Evolutionary conservation across 2,113 vertebrate genomes (phyloP), one percentile per base, ranked within the genome.

Genomic region (Probosciger aterrimus): DNA sequence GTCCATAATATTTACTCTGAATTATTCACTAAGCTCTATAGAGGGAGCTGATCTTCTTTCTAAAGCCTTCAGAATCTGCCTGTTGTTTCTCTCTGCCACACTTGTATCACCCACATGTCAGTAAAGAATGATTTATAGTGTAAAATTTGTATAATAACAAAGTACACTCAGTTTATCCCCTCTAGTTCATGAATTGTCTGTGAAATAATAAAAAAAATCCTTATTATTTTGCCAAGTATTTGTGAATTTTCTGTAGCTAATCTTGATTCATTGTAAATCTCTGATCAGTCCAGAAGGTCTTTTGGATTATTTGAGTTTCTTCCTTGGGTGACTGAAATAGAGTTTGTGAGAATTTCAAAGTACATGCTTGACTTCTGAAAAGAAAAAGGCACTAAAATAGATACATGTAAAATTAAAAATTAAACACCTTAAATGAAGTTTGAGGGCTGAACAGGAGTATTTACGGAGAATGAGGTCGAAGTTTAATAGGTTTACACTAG

Each of bases 21-120:
- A 68, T 63, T 90, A 64, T 76, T 93, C 25, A 18, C 33, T 88
- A 3, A 88, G 52, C 17, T 93, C 91, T 86, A 60, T 63, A 95
- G 85, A 92, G 79, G 88, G 86, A 88, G 93, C 75, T 90, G 57
- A 63, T 91, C 87, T 53, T 90, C 79, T 7, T 94, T 85, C 43
- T 85, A 79, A 68, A 5, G 1, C 28, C n/a, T 77, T 86, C 11
- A 57, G 62, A 68, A 62, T 30, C 19, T 43, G 33, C 13, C 7
- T 70, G 23, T 55, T 83, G 12, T 46, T 84, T 57, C 24, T 89
- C 27, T 6, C 25, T 85, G n/a, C 4, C 30, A 68, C 43, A 68
- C 8, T 25, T 25, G 6, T 28, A 10, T 59, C 49, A 93, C 82
- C 8, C 28, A 84, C 19, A 13, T 44, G 74, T 14, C 18, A 82